Evolutionary conservation across 1,140 invertebrate species (phyloP), one percentile per base, ranked within the genome.

Genomic region (Mamestra configurata): DNA sequence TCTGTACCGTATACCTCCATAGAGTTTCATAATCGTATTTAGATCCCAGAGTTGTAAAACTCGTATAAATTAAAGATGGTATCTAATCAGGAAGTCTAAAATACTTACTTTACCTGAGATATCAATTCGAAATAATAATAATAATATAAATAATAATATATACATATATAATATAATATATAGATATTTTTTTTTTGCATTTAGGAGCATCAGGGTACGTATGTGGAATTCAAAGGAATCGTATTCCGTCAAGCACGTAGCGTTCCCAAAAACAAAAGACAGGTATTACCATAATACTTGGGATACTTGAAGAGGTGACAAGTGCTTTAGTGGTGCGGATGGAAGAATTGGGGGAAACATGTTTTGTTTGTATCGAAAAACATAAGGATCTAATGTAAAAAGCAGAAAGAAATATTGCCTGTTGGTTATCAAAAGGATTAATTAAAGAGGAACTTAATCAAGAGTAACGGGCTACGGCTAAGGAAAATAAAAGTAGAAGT

Each of bases 231-330:
- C n/a, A n/a, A n/a, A 27, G 35, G 59, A 64, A 64, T 40, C 15
- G 35, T 64, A 40, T 20, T 40, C 13, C 7, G 59, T 37, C 31
- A 37, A 64, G n/a, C 27, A 64, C 35, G 11, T 40, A 7, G 59
- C 5, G 8, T 37, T 40, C 35, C 59, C 59, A 64, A 64, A 24
- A 37, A 40, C 27, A 35, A 37, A 15, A 37, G 55, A 22, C 10
- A 43, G 2, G 11, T 13, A 64, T 64, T 64, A 64, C n/a, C 59
- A 64, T 64, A 64, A 37, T 15, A 59, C 24, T 27, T 51, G 51
- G 18, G 13, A 59, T 31, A 59, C 55, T 7, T 31, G 15, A 7
- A 55, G 6, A 55, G 20, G 51, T 55, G 24, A 59, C n/a, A 59
- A 6, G 13, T 59, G 55, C 3, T 27, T 15, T 6, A 1, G 20